Evolutionary conservation across 2,797 vertebrate genomes (phyloP).

Genomic region (Xenops minutus): DNA sequence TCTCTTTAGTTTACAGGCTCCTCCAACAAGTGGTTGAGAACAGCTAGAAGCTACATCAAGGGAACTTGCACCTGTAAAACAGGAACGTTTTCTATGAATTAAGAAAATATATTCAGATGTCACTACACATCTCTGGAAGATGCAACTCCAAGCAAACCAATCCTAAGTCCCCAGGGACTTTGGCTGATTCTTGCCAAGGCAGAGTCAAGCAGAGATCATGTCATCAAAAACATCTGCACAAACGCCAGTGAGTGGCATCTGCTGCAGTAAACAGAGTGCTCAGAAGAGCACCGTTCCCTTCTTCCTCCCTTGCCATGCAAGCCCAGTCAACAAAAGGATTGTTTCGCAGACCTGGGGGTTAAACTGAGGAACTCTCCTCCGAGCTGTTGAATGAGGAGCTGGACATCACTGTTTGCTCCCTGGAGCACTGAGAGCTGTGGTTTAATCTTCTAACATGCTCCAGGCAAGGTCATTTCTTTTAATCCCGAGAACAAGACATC

Average conservation of each 20-base stretch:
- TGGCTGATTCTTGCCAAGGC: background rate
- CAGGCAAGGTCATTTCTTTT: slow-evolving; percentile 52
- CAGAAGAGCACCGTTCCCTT: background rate
- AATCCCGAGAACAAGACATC: slow-evolving; percentile 47
- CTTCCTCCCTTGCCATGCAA: background rate
- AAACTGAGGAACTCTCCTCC: background rate
- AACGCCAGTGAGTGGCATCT: background rate
- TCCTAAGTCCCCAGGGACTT: background rate
- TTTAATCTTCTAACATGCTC: slow-evolving; percentile 28
- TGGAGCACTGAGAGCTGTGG: background rate
- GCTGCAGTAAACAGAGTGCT: background rate
- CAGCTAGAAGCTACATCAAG: background rate
- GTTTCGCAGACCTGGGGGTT: background rate
- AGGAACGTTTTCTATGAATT: background rate
- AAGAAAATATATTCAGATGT: background rate
- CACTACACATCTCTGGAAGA: background rate
- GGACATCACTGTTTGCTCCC: slow-evolving; percentile 12
- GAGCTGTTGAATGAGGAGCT: slow-evolving; percentile 4
- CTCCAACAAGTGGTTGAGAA: background rate
- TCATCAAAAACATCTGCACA: background rate
- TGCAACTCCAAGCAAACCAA: background rate
- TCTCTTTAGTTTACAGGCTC: background rate
- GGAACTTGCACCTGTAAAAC: background rate
- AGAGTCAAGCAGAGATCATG: background rate
- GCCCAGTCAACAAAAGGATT: background rate